Base-by-base conservation (phyloP, 1,140 invertebrate species). In the Chrysoperla carnea region DNA sequence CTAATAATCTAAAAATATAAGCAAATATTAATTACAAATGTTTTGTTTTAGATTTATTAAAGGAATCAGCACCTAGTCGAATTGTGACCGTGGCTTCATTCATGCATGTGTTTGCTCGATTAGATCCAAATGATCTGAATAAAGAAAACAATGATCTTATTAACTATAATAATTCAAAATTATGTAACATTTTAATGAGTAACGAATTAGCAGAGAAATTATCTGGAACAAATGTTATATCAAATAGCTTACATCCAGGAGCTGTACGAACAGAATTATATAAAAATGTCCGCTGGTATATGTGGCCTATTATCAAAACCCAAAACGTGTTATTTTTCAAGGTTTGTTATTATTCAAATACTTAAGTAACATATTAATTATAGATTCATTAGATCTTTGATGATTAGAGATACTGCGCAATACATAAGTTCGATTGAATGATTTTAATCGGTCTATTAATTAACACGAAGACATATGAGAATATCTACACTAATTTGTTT, bases 231-330 rank as follows among this genome's bases (percentile, higher is more conserved):
- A 60, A 58, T 6, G 65, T 78, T 0, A 63, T 54, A 9, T 65
- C 64, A 4, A 72, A 75, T 52, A 60, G 61, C 45, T 47, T 72
- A 6, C 67, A 75, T 49, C 75, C 75, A 8, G 74, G 74, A 2
- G 61, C 72, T 28, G 66, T 72, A 54, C 71, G 49, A 53, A 65
- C 47, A 47, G 67, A 50, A n/a, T 49, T 59, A 12, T 64, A 60
- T 28, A 59, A 62, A 57, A n/a, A 48, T 23, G 5, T 23, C 5
- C 17, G 17, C 17, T 23, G 17, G 17, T 23, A 23, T 23, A 23
- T 23, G 5, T 23, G 17, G 17, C 17, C 17, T 3, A 3, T 23
- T 23, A 23, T 23, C 2, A 23, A 23, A 23, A 3, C 5, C 17
- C 17, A 23, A 5, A 23, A 23, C 5, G 5, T 23, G 17, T 3